Evolutionary conservation across 2,113 vertebrate species (phyloP).

Genomic region (Pelodiscus sinensis): DNA sequence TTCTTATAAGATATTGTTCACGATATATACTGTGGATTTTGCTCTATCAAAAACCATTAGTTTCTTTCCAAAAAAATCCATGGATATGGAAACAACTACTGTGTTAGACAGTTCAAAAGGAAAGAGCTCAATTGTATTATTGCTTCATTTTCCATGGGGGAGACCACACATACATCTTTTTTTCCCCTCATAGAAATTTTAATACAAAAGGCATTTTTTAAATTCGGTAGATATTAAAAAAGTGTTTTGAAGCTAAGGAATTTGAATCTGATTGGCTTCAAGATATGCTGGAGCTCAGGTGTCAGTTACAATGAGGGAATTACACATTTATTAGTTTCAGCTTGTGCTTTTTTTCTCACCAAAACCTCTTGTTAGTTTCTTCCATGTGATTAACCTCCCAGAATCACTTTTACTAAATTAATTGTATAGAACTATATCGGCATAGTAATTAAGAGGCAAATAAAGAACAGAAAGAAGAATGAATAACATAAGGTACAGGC

Average conservation of each 20-base stretch:
- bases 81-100: conserved; percentile 27
- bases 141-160: neutral
- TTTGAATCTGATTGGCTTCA: conserved; percentile 13
- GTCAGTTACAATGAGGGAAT: neutral
- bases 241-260: neutral
- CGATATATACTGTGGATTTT: neutral
- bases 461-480: neutral
- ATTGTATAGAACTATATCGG: neutral
- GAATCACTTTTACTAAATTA: accelerated
- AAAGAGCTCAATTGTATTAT: conserved; percentile 22
- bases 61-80: conserved; percentile 3
- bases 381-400: neutral
- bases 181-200: conserved; percentile 16
- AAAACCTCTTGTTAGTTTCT: neutral
- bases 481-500: neutral
- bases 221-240: neutral
- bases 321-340: conserved; percentile 14
- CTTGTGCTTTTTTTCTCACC: neutral
- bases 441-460: neutral
- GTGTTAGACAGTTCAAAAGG: conserved; percentile 41
- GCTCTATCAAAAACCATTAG: too few relatives aligned
- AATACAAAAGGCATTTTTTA: conserved; percentile 37
- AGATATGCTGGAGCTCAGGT: conserved; percentile 2
- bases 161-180: neutral
- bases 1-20: neutral